Conservation (phyloP, 2,888 invertebrate species). For the Salpingus planirostris region DNA sequence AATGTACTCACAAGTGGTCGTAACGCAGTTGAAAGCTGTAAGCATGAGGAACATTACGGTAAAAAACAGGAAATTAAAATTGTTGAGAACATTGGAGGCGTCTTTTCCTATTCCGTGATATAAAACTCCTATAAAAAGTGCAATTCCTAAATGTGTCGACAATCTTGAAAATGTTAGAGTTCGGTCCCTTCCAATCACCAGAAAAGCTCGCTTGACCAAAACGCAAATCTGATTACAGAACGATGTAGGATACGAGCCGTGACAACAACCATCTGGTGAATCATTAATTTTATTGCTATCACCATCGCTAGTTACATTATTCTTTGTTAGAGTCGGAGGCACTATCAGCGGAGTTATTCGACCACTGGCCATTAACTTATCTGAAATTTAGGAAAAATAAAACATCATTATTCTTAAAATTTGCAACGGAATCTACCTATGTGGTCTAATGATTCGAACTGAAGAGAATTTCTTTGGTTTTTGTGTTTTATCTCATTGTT, state of each 20-base stretch:
- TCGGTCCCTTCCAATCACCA: slow-evolving; percentile 60
- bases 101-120: slow-evolving; percentile 84
- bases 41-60: slow-evolving; percentile 91
- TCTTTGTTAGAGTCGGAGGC: slow-evolving; percentile 33
- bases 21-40: slow-evolving; percentile 84
- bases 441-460: slow-evolving; percentile 36
- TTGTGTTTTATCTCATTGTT: slow-evolving; percentile 48
- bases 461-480: slow-evolving; percentile 33
- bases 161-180: slow-evolving; percentile 69
- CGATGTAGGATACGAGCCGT: slow-evolving; percentile 46
- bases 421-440: slow-evolving; percentile 34
- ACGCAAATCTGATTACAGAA: slow-evolving; percentile 51
- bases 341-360: slow-evolving; percentile 46
- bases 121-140: slow-evolving; percentile 70
- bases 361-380: slow-evolving; percentile 46
- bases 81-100: slow-evolving; percentile 72
- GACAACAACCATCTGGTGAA: slow-evolving; percentile 20
- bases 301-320: slow-evolving; percentile 12
- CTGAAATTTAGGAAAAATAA: slow-evolving; percentile 30
- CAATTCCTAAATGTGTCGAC: slow-evolving; percentile 70
- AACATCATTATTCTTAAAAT: slow-evolving; percentile 4
- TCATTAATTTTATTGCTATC: slow-evolving; percentile 13
- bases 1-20: slow-evolving; percentile 74
- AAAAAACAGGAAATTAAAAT: slow-evolving; percentile 84
- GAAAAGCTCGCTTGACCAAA: slow-evolving; percentile 53